Percentiles rank a stretch among this genome's conserved stretches.
phyloP scores from a whole-genome alignment of 2,888 invertebrate genomes.

The Drosophila bunnanda region DNA sequence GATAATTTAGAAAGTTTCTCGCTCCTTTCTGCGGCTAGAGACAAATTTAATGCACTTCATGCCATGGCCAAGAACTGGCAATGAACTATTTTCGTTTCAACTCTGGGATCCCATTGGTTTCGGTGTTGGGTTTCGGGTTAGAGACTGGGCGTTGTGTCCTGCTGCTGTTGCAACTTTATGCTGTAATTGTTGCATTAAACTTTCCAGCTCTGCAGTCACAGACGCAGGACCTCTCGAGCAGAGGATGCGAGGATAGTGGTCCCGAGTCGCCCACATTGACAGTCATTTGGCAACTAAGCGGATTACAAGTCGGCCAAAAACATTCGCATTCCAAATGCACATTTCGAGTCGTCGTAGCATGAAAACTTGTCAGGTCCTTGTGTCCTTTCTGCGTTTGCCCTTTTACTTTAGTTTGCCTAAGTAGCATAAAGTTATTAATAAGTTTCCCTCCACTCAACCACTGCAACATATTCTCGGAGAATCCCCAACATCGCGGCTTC shows the following conservation, averaged over 20 bases:
- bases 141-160: slow-evolving; percentile 8
- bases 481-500: slow-evolving; percentile 11
- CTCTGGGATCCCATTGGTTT: slow-evolving; percentile 23
- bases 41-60: slow-evolving; percentile 49
- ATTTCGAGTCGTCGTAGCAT: slow-evolving; percentile 42
- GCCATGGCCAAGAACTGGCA: slow-evolving; percentile 34
- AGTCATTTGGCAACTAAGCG: slow-evolving; percentile 58
- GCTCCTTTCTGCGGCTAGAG: slow-evolving; percentile 39
- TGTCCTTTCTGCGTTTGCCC: slow-evolving; percentile 33
- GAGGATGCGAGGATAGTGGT: slow-evolving; percentile 2
- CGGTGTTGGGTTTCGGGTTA: neutral
- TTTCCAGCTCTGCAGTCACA: slow-evolving; percentile 24
- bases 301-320: slow-evolving; percentile 57
- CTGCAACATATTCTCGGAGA: slow-evolving; percentile 39
- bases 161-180: slow-evolving; percentile 44
- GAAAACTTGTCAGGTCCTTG: slow-evolving; percentile 50
- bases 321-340: slow-evolving; percentile 53
- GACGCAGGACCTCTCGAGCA: slow-evolving; percentile 2
- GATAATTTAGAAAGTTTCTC: slow-evolving; percentile 60
- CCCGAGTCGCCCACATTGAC: slow-evolving; percentile 18
- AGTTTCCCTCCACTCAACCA: slow-evolving; percentile 52
- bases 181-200: slow-evolving; percentile 59
- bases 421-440: slow-evolving; percentile 76
- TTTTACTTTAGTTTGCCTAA: slow-evolving; percentile 58
- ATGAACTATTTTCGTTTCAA: slow-evolving; percentile 51